These are phyloP conservation scores for Oligia fasciuncula DNA, from an alignment of 2,888 invertebrate genomes.

Conservation along the genomic window DNA sequence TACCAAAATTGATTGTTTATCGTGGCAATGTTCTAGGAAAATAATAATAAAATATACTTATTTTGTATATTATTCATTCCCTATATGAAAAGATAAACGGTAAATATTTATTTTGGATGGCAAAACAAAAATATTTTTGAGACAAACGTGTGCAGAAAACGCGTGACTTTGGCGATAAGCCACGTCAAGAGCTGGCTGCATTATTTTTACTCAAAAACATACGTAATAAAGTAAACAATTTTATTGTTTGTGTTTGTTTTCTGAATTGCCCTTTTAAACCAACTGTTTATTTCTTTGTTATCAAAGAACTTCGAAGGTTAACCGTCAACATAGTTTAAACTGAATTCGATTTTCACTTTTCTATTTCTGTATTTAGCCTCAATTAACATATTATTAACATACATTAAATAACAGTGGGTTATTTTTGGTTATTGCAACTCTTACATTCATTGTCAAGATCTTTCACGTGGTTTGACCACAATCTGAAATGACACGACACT, in stretches of 20 bases:
- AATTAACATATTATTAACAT: not conserved
- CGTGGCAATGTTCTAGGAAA: conserved; percentile 8
- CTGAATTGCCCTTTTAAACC: conserved; percentile 1
- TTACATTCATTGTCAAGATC: conserved; percentile 36
- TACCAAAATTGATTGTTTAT: not conserved
- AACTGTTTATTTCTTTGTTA: not conserved
- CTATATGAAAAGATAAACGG: conserved; percentile 54
- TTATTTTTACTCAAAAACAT: conserved; percentile 53
- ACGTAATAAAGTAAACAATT: conserved; percentile 29
- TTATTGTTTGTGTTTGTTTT: conserved; percentile 35
- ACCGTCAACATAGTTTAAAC: too few relatives aligned
- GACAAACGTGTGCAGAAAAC: conserved; percentile 36
- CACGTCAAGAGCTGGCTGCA: conserved; percentile 59
- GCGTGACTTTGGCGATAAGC: conserved; percentile 60
- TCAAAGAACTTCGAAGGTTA: not conserved
- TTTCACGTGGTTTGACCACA: conserved; percentile 28
- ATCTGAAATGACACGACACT: not conserved
- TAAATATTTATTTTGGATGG: conserved; percentile 42
- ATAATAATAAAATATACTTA: conserved; percentile 17
- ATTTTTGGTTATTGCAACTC: conserved; percentile 32
- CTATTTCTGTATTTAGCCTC: not conserved
- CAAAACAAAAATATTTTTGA: conserved; percentile 58
- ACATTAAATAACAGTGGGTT: not conserved
- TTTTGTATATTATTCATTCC: conserved; percentile 34
- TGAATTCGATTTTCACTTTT: not conserved